Base-by-base conservation (phyloP, 64 coral and sea anemone species). In the Platygyra sinensis region DNA sequence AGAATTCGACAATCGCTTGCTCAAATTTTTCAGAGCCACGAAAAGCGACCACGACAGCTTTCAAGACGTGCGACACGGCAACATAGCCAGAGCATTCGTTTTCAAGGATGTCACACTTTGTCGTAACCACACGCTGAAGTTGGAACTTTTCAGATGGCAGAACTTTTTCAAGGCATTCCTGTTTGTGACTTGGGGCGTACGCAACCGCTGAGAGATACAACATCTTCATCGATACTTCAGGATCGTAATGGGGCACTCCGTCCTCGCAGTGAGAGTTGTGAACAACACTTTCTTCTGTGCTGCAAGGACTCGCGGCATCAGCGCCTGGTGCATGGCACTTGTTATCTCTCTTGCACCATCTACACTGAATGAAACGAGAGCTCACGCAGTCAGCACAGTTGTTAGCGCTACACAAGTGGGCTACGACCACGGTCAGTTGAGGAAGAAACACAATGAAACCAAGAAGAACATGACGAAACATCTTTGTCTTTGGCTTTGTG, bases 171-270 rank as follows among this genome's bases (percentile, higher is more conserved):
- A 92, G 52, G 24, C 90, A 92, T 14, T 32, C 19, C 60, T 87
- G 90, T 17, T 62, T 83, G n/a, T 80, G 11, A 38, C 0, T 0
- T 72, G 61, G 61, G 28, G 78, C 74, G 38, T 92, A 92, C 5
- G 90, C 60, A 8, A 42, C 83, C 20, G 90, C 38, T 16, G 63
- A 78, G 4, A 92, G 63, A 39, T 87, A 10, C 18, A 83, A 31
- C 90, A 92, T 92, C 52, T 92, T 92, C 57, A 77, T 25, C 49
- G 90, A 79, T 20, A 92, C 72, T 15, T 92, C 42, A 42, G 90
- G 74, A 2, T 60, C 4, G 17, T 92, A 92, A 52, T 8, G 4
- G 5, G 74, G 72, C 36, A 55, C n/a, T 57, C 15, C 12, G 54
- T 57, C 54, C 10, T 12, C 11, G 54, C 54, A 57, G 15, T 57